Conservation (phyloP, 2,797 vertebrate species). For the Notoglanidium macrostoma region DNA sequence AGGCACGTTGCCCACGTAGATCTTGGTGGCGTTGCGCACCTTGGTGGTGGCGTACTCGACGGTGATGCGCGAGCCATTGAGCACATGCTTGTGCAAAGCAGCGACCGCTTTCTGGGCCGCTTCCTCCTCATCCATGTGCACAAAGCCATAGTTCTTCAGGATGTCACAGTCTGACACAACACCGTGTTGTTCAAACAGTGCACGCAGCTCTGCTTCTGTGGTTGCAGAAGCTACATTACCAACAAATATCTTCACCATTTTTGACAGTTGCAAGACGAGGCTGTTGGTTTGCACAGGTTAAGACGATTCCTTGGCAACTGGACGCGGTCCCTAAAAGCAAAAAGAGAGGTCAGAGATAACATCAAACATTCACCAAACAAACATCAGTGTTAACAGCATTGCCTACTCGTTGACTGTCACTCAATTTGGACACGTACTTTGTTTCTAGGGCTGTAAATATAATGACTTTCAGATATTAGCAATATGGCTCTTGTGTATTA, state of each 20-base stretch:
- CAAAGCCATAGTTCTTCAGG: conserved; percentile 74
- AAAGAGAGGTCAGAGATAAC: background rate
- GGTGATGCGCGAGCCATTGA: conserved; percentile 70
- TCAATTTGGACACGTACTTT: background rate
- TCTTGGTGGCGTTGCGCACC: conserved; percentile 75
- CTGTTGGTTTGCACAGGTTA: background rate
- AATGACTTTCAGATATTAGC: background rate
- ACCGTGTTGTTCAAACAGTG: conserved; percentile 70
- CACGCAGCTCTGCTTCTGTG: conserved; percentile 67
- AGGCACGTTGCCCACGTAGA: conserved; percentile 75
- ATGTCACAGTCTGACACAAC: conserved; percentile 75
- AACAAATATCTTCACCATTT: conserved; percentile 76
- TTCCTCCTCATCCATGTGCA: conserved; percentile 75
- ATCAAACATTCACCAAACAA: background rate
- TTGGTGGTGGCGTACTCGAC: conserved; percentile 75
- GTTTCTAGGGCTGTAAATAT: background rate
- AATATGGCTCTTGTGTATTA: background rate
- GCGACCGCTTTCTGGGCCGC: conserved; percentile 70
- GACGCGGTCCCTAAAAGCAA: conserved; percentile 5
- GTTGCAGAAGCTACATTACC: conserved; percentile 70
- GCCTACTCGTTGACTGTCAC: background rate
- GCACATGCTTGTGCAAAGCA: conserved; percentile 69
- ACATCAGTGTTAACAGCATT: background rate
- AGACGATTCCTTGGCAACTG: conserved; percentile 18
- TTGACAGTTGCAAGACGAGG: conserved; percentile 3